phyloP scores from a whole-genome alignment of 2,888 invertebrate species.

The Drosophila nr. perissopoda region DNA sequence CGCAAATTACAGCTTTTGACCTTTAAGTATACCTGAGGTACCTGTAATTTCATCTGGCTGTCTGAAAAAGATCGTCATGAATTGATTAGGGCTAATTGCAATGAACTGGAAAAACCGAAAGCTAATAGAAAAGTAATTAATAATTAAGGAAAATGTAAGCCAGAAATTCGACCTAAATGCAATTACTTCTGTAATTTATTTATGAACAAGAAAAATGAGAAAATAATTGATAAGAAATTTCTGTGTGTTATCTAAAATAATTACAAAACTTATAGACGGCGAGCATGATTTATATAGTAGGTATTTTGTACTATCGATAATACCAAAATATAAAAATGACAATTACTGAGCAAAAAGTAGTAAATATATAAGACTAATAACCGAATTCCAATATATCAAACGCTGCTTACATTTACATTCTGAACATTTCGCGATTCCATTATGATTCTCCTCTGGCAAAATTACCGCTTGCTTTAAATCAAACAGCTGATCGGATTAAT shows the following conservation, averaged over 20 bases:
- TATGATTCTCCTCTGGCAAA: neutral
- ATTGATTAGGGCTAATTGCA: neutral
- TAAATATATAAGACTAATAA: neutral
- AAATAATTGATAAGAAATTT: neutral
- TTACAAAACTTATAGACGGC: too few species aligned
- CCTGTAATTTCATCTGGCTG: neutral
- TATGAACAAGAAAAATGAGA: neutral
- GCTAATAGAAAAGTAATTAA: neutral
- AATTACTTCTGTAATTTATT: neutral
- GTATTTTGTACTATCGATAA: neutral
- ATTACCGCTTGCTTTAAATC: neutral
- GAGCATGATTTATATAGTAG: neutral
- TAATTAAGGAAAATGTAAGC: neutral
- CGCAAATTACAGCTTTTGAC: constrained; percentile 1
- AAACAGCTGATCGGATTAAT: neutral
- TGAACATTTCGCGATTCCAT: neutral
- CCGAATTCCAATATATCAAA: neutral
- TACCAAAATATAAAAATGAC: neutral
- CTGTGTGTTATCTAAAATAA: neutral
- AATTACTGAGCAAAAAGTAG: neutral
- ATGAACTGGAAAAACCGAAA: neutral
- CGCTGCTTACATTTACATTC: neutral
- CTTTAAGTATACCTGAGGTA: neutral
- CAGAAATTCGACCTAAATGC: neutral
- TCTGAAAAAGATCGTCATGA: neutral